Evolutionary conservation across 2,888 invertebrate genomes (phyloP).

Genomic region (Eledona agricola): DNA sequence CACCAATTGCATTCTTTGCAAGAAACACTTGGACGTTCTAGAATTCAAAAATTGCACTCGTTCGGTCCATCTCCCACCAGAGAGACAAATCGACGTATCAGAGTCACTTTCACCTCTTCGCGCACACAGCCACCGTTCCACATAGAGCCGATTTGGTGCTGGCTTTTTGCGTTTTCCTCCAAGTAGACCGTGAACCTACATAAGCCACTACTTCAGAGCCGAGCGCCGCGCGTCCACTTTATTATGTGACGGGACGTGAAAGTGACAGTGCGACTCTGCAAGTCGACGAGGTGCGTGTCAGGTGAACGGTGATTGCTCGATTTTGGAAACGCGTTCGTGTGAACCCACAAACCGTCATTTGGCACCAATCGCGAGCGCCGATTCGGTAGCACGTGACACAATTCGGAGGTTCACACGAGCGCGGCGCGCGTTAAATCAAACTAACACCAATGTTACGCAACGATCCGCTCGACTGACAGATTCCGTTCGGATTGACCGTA

Average conservation of each 20-base stretch:
- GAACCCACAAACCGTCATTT: too few species aligned
- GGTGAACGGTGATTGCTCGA: too few species aligned
- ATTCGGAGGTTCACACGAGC: too few species aligned
- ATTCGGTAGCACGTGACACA: too few species aligned
- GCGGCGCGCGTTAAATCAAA: too few species aligned
- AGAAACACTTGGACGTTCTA: conserved; percentile 1
- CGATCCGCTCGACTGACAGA: too few species aligned
- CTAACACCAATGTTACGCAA: too few species aligned
- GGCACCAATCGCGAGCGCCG: too few species aligned
- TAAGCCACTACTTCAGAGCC: conserved; percentile 29
- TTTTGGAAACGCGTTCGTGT: too few species aligned
- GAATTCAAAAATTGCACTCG: conserved; percentile 4
- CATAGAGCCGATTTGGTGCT: conserved; percentile 28
- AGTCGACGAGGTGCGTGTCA: background rate
- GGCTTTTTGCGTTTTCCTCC: conserved; percentile 31
- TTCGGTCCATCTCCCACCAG: conserved; percentile 18
- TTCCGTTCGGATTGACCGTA: too few species aligned
- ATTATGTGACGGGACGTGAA: conserved; percentile 33
- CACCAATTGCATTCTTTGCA: background rate
- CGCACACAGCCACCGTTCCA: conserved; percentile 25
- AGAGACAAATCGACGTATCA: conserved; percentile 15
- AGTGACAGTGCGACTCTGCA: conserved; percentile 24
- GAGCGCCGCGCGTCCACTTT: conserved; percentile 8
- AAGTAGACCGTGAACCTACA: conserved; percentile 38
- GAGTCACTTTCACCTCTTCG: conserved; percentile 35